Evolutionary conservation across 1,140 invertebrate genomes (phyloP).

Genomic region (Onthophagus taurus): DNA sequence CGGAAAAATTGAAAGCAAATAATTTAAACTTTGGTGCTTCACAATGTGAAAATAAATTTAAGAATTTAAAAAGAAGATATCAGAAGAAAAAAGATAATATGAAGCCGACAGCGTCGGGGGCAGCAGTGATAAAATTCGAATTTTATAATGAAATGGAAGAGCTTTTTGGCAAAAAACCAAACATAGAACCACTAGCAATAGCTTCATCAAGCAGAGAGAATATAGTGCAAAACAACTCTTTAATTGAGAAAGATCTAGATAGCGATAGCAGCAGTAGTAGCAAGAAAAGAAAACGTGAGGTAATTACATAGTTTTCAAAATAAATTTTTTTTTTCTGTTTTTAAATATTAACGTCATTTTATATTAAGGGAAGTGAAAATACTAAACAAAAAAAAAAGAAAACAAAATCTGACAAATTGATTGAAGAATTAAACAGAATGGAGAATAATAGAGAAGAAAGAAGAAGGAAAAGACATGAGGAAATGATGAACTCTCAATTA

Average conservation of each 20-base stretch:
- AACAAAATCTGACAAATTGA: background rate
- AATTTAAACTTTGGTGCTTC: background rate
- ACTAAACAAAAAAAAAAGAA: background rate
- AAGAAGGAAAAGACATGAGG: conserved; percentile 1
- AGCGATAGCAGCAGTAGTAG: conserved; percentile 3
- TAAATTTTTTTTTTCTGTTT: background rate
- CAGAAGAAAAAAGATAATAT: conserved; percentile 12
- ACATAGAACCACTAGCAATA: conserved; percentile 10
- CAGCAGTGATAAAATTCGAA: conserved; percentile 4
- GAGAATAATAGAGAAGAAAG: background rate
- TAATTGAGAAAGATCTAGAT: too few species aligned
- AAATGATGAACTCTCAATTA: conserved; percentile 4
- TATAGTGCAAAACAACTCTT: too few species aligned
- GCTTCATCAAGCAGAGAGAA: conserved; percentile 11
- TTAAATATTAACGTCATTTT: too few species aligned
- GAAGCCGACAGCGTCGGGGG: conserved; percentile 1
- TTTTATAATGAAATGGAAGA: conserved; percentile 15
- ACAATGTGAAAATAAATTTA: conserved; percentile 10
- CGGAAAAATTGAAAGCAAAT: background rate
- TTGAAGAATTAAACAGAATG: background rate
- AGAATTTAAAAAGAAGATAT: conserved; percentile 11
- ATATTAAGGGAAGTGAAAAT: too few species aligned
- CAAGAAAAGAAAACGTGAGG: background rate
- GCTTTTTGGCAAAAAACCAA: conserved; percentile 13
- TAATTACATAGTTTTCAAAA: background rate